phyloP scores from a whole-genome alignment of 2,888 invertebrate species.

The Melitaea athalia region DNA sequence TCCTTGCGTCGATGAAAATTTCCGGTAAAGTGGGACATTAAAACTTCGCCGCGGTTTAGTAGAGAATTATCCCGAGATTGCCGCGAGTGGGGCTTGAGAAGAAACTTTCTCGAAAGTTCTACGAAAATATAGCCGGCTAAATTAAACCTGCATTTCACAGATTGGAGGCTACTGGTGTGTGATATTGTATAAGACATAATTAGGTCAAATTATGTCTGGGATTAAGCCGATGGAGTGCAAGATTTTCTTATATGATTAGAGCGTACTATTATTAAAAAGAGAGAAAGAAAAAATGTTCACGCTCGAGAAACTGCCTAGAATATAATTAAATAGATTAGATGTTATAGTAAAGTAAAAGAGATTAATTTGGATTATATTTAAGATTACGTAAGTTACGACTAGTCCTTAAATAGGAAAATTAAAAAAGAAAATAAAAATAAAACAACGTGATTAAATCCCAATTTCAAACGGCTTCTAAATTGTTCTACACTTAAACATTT shows the following conservation, averaged over 20 bases:
- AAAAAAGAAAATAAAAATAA: too few relatives aligned
- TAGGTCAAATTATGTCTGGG: not conserved
- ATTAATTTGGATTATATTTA: too few relatives aligned
- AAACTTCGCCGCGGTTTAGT: constrained; percentile 60
- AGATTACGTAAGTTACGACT: too few relatives aligned
- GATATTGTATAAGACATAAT: constrained; percentile 16
- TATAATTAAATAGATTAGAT: too few relatives aligned
- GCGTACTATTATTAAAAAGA: not conserved
- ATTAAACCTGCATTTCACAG: constrained; percentile 41
- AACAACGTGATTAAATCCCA: too few relatives aligned
- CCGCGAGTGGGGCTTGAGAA: constrained; percentile 48
- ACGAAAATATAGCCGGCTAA: constrained; percentile 44
- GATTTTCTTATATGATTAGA: not conserved
- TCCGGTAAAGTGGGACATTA: constrained; percentile 55
- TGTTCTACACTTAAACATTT: too few relatives aligned
- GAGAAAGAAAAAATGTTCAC: too few relatives aligned
- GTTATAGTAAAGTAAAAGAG: too few relatives aligned
- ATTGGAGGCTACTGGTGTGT: constrained; percentile 19
- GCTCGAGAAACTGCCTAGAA: too few relatives aligned
- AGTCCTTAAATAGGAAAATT: too few relatives aligned
- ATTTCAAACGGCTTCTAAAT: too few relatives aligned
- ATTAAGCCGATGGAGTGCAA: not conserved
- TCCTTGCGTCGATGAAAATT: constrained; percentile 43
- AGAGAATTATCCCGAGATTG: constrained; percentile 62
- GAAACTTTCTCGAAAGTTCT: constrained; percentile 45